Evolutionary conservation across 2,888 invertebrate genomes (phyloP).

Genomic region (Teleogryllus oceanicus): DNA sequence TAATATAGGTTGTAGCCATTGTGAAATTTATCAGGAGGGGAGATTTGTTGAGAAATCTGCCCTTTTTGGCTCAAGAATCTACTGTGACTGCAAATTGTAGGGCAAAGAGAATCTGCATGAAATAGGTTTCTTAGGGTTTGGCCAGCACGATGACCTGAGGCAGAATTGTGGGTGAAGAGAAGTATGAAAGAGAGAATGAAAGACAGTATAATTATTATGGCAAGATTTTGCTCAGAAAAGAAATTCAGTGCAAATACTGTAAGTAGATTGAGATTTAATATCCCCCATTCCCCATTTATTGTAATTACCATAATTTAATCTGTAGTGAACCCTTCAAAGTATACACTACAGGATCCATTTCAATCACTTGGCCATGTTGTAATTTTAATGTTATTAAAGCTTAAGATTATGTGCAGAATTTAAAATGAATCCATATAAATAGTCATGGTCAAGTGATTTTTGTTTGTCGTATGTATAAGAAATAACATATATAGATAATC

Average conservation of each 20-base stretch:
- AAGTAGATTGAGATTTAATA: conserved; percentile 32
- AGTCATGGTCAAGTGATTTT: conserved; percentile 26
- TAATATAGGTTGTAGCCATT: conserved; percentile 26
- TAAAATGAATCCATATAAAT: not conserved
- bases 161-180: conserved; percentile 19
- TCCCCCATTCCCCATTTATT: conserved; percentile 25
- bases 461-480: conserved; percentile 29
- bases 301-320: conserved; percentile 31
- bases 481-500: conserved; percentile 5
- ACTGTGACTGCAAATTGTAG: conserved; percentile 21
- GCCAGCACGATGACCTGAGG: conserved; percentile 19
- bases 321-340: conserved; percentile 27
- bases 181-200: conserved; percentile 22
- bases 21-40: not conserved
- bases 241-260: conserved; percentile 34
- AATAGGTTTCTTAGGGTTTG: conserved; percentile 18
- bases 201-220: not conserved
- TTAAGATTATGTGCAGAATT: conserved; percentile 30
- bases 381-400: conserved; percentile 28
- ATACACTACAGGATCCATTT: conserved; percentile 26
- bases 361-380: conserved; percentile 27
- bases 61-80: conserved; percentile 20
- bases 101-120: not conserved
- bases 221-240: conserved; percentile 31
- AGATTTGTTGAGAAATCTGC: not conserved